These are phyloP conservation scores for Acyrthosiphon pisum DNA, from an alignment of 1,140 invertebrate species.

Conservation along the genomic window DNA sequence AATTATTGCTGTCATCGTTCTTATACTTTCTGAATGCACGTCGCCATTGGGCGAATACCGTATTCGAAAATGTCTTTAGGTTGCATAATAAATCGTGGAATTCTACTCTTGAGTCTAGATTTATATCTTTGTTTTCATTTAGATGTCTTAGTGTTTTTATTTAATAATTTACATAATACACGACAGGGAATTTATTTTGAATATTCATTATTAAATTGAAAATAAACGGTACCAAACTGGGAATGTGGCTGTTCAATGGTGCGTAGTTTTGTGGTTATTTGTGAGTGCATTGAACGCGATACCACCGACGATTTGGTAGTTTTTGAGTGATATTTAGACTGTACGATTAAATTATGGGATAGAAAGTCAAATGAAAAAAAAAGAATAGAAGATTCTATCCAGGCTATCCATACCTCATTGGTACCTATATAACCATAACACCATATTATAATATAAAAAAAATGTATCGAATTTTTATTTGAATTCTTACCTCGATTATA, in stretches of 20 bases:
- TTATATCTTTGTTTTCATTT: constrained; percentile 20
- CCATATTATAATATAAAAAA: background rate
- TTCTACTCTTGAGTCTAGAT: background rate
- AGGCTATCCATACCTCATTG: background rate
- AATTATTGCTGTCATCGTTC: constrained; percentile 19
- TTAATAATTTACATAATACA: background rate
- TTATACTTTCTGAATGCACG: background rate
- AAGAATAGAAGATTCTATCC: background rate
- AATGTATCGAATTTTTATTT: background rate
- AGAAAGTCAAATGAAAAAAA: background rate
- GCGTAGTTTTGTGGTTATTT: constrained; percentile 26
- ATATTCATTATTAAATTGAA: background rate
- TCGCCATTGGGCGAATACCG: background rate
- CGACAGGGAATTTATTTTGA: too few relatives aligned
- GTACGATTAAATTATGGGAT: background rate
- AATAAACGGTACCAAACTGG: background rate
- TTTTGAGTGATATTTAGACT: background rate
- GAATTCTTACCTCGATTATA: background rate
- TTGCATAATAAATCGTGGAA: constrained; percentile 20
- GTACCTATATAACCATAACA: background rate
- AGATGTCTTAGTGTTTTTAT: background rate
- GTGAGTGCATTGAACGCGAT: background rate
- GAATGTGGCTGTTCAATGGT: background rate
- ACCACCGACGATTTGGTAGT: background rate
- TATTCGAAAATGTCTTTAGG: background rate